Percentiles rank a stretch among this genome's conserved stretches.
Evolutionary conservation across 1,140 invertebrate genomes (phyloP).

Genomic region (Zaprionus vittiger): DNA sequence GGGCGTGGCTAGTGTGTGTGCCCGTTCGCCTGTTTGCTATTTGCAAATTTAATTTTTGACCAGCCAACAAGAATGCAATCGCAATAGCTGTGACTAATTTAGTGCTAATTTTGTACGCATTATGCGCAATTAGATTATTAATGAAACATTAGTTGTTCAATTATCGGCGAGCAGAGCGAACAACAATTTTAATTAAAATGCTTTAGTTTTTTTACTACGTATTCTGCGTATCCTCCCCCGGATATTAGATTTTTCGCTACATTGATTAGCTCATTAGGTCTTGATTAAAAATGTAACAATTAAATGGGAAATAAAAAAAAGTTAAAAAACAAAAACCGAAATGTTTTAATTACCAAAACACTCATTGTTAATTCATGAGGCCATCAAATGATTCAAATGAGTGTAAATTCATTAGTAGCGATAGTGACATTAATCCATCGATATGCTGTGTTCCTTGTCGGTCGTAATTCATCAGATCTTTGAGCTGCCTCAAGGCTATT

Average conservation of each 20-base stretch:
- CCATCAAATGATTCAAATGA: slow-evolving; percentile 37
- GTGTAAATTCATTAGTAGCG: background rate
- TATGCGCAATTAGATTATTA: slow-evolving; percentile 82
- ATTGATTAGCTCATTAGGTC: slow-evolving; percentile 76
- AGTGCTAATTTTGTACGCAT: slow-evolving; percentile 78
- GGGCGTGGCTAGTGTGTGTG: background rate
- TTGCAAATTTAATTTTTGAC: slow-evolving; percentile 69
- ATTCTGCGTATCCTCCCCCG: slow-evolving; percentile 10
- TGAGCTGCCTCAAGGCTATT: background rate
- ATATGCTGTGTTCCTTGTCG: background rate
- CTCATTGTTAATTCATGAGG: slow-evolving; percentile 59
- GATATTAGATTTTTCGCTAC: slow-evolving; percentile 68
- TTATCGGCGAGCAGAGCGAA: slow-evolving; percentile 57
- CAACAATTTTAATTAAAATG: slow-evolving; percentile 74
- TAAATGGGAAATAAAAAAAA: slow-evolving; percentile 26
- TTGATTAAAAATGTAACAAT: slow-evolving; percentile 77
- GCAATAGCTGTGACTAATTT: slow-evolving; percentile 70
- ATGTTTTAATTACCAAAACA: slow-evolving; percentile 62
- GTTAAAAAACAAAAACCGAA: slow-evolving; percentile 21
- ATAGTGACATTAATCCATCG: background rate
- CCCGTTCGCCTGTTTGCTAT: slow-evolving; percentile 36
- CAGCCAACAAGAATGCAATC: slow-evolving; percentile 50
- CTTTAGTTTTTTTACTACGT: slow-evolving; percentile 20
- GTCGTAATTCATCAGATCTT: background rate
- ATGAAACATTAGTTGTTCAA: slow-evolving; percentile 78